Conservation (phyloP, 1,140 invertebrate species). For the Dysdera silvatica region DNA sequence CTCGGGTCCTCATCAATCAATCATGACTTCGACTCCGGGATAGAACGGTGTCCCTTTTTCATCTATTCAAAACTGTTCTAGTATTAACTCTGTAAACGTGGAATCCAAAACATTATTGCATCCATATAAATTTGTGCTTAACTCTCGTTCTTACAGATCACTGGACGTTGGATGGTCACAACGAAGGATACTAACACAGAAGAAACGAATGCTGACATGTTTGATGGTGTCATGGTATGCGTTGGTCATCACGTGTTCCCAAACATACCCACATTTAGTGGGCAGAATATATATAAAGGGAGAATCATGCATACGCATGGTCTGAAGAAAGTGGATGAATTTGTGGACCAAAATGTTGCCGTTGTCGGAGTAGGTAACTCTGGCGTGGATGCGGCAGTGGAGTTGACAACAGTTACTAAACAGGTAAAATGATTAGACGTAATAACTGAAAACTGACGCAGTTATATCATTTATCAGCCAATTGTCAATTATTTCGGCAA, state of each 20-base stretch:
- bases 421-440: too few relatives aligned
- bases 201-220: constrained; percentile 30
- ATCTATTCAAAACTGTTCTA: too few relatives aligned
- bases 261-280: constrained; percentile 35
- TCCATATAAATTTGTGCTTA: background rate
- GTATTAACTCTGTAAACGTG: too few relatives aligned
- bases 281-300: constrained; percentile 36
- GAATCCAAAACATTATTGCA: too few relatives aligned
- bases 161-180: constrained; percentile 40
- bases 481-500: too few relatives aligned
- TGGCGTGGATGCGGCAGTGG: constrained; percentile 32
- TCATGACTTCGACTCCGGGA: too few relatives aligned
- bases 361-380: constrained; percentile 41
- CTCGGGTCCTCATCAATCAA: too few relatives aligned
- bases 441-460: too few relatives aligned
- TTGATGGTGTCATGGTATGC: constrained; percentile 30
- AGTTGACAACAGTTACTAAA: constrained; percentile 28
- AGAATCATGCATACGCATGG: constrained; percentile 41
- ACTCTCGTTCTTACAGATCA: constrained; percentile 7
- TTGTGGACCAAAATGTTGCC: constrained; percentile 38
- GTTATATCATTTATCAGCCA: too few relatives aligned
- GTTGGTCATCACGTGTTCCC: constrained; percentile 41
- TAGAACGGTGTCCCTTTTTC: too few relatives aligned
- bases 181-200: constrained; percentile 27
- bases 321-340: constrained; percentile 37